Conservation (phyloP, 2,888 invertebrate species). For the Ellobium chinense region DNA sequence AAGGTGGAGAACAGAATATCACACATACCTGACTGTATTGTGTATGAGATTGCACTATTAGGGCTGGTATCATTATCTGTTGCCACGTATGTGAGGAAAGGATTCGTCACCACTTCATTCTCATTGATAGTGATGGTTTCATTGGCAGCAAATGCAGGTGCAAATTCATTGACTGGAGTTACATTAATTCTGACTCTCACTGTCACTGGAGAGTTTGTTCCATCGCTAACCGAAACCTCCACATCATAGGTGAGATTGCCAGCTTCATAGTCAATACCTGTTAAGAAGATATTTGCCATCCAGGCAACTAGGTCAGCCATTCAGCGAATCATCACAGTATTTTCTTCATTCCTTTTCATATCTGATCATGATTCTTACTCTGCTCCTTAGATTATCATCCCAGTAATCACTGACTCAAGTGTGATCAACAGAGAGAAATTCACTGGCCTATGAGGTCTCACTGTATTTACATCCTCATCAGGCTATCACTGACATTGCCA, state of each 20-base stretch:
- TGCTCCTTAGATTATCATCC: too few relatives aligned
- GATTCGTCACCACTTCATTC: slow-evolving; percentile 47
- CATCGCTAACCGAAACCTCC: slow-evolving; percentile 58
- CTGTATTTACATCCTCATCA: too few relatives aligned
- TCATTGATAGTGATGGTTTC: slow-evolving; percentile 52
- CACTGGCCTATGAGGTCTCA: too few relatives aligned
- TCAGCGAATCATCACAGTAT: too few relatives aligned
- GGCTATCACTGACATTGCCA: too few relatives aligned
- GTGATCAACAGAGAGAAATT: too few relatives aligned
- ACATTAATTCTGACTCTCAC: slow-evolving; percentile 59
- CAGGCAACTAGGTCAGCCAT: too few relatives aligned
- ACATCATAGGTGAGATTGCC: slow-evolving; percentile 57
- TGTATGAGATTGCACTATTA: slow-evolving; percentile 54
- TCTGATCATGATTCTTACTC: too few relatives aligned
- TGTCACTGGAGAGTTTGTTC: slow-evolving; percentile 47
- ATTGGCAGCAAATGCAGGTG: slow-evolving; percentile 57
- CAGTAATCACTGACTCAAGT: too few relatives aligned
- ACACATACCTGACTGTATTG: slow-evolving; percentile 55
- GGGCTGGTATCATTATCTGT: slow-evolving; percentile 57
- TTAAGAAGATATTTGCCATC: too few relatives aligned
- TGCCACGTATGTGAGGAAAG: slow-evolving; percentile 53
- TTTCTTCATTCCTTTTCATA: too few relatives aligned
- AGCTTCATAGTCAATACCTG: slow-evolving; percentile 66
- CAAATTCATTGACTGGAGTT: slow-evolving; percentile 64
- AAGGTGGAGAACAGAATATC: too few relatives aligned